A percentile compares a stretch with the other conserved stretches of the same genome.
These are phyloP conservation scores for Caenorhabditis panamensis DNA, from an alignment of 2,888 invertebrate genomes.

Conservation along the genomic window DNA sequence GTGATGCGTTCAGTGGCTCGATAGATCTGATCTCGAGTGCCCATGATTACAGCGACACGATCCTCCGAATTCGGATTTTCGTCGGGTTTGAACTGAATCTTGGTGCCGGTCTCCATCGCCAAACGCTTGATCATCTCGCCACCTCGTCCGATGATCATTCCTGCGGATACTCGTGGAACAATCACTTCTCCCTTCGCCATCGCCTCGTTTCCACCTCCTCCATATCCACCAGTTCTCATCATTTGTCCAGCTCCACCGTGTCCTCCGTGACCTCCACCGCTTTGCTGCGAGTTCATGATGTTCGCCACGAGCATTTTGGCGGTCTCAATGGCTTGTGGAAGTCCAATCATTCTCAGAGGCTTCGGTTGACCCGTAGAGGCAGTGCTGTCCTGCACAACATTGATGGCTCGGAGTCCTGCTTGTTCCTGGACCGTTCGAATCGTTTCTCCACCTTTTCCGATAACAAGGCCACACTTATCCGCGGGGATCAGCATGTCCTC, in stretches of 20 bases:
- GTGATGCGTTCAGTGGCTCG: slow-evolving; percentile 77
- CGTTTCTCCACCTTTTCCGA: slow-evolving; percentile 97
- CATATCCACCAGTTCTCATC: slow-evolving; percentile 2
- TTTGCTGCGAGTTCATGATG: slow-evolving; percentile 27
- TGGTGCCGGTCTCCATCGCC: slow-evolving; percentile 93
- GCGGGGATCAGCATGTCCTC: slow-evolving; percentile 96
- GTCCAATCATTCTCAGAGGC: slow-evolving; percentile 94
- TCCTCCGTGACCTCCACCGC: background rate
- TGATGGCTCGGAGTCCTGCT: slow-evolving; percentile 95
- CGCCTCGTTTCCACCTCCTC: slow-evolving; percentile 13
- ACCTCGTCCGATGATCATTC: slow-evolving; percentile 96
- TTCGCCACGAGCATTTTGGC: slow-evolving; percentile 45
- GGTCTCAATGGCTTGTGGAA: slow-evolving; percentile 84
- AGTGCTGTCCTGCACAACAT: slow-evolving; percentile 93
- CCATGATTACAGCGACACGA: slow-evolving; percentile 91
- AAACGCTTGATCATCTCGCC: slow-evolving; percentile 99
- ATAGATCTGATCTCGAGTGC: slow-evolving; percentile 86
- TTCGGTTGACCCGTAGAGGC: slow-evolving; percentile 91
- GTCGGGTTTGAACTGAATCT: slow-evolving; percentile 91
- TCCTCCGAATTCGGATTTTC: slow-evolving; percentile 91
- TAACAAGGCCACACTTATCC: slow-evolving; percentile 96
- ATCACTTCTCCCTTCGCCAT: slow-evolving; percentile 81
- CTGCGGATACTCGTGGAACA: slow-evolving; percentile 94
- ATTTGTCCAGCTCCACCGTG: slow-evolving; percentile 1
- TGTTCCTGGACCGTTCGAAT: slow-evolving; percentile 92